Evolutionary conservation across 2,113 vertebrate species (phyloP).

Genomic region (Rhinichthys klamathensis): DNA sequence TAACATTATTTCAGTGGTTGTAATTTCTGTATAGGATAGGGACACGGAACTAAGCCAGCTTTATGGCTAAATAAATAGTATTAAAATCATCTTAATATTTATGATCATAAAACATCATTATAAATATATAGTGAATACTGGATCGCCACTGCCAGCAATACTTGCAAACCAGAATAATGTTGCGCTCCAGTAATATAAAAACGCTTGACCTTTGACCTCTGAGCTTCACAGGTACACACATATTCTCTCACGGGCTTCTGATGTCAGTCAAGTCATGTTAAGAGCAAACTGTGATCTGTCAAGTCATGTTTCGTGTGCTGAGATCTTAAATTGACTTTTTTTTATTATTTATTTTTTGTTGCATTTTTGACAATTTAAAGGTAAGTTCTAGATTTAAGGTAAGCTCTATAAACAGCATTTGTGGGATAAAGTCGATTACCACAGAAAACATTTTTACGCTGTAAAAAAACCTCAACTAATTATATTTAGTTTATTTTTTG

Average conservation of each 20-base stretch:
- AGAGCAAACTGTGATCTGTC: constrained; percentile 44
- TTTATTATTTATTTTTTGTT: too few relatives aligned
- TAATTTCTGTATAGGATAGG: not conserved
- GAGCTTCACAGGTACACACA: not conserved
- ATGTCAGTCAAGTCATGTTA: constrained; percentile 3
- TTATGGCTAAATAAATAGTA: not conserved
- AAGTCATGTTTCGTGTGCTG: not conserved
- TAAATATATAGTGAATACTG: not conserved
- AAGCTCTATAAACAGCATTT: not conserved
- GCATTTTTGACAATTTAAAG: not conserved
- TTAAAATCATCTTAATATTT: not conserved
- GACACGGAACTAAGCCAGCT: not conserved
- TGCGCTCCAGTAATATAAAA: not conserved
- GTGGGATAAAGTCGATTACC: not conserved
- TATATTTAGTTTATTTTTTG: too few relatives aligned
- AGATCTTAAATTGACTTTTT: not conserved
- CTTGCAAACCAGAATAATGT: not conserved
- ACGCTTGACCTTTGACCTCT: not conserved
- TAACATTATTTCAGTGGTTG: not conserved
- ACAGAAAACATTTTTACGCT: not conserved
- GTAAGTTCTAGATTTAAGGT: not conserved
- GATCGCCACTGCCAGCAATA: not conserved
- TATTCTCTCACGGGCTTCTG: not conserved
- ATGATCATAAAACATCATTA: not conserved
- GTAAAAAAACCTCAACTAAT: too few relatives aligned